Evolutionary conservation across 2,888 invertebrate species (phyloP).

Genomic region (Atherix ibis): DNA sequence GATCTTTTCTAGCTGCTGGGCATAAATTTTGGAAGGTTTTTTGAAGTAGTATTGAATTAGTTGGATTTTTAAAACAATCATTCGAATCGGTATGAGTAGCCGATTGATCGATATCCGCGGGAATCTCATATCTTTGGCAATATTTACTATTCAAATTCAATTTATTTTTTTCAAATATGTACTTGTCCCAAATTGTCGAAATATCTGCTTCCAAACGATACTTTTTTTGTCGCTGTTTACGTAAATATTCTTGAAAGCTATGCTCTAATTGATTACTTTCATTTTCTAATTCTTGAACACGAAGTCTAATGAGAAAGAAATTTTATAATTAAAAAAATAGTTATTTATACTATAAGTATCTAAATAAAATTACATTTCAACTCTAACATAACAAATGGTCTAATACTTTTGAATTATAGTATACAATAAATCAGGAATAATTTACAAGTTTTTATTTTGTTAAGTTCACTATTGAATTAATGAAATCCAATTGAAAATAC

Average conservation of each 20-base stretch:
- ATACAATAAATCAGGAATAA: too few relatives aligned
- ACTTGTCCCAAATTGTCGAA: constrained; percentile 14
- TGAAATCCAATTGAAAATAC: too few relatives aligned
- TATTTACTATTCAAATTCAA: constrained; percentile 6
- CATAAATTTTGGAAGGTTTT: neutral
- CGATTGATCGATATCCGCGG: neutral
- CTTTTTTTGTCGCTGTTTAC: constrained; percentile 17
- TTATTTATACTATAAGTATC: neutral
- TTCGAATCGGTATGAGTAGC: neutral
- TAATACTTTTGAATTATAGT: neutral
- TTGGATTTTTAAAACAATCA: too few relatives aligned
- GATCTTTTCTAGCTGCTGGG: neutral
- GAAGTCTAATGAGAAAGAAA: constrained; percentile 17
- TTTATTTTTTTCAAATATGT: constrained; percentile 13
- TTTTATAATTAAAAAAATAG: neutral
- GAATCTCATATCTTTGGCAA: too few relatives aligned
- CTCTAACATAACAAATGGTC: neutral
- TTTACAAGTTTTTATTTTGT: too few relatives aligned
- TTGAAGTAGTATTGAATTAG: too few relatives aligned
- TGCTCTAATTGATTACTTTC: constrained; percentile 27
- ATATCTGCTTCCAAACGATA: constrained; percentile 11
- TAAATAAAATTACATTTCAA: too few relatives aligned
- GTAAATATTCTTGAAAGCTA: constrained; percentile 23
- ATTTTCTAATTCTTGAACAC: constrained; percentile 25
- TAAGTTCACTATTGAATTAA: too few relatives aligned